These are phyloP conservation scores for Astropecten irregularis DNA, from an alignment of 53 echinoderm and acorn worm species.

Conservation along the genomic window DNA sequence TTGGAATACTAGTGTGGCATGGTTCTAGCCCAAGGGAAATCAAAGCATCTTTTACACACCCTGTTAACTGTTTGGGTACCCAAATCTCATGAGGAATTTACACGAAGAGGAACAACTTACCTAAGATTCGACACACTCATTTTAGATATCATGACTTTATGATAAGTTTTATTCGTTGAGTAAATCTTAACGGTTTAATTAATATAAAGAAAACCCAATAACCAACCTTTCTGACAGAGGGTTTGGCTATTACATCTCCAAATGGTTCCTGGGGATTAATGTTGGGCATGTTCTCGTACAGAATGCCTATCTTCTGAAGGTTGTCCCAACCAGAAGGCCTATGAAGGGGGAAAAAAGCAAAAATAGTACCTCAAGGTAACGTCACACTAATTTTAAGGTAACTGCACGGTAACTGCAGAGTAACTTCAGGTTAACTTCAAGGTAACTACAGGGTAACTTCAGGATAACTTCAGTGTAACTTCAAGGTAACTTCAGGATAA, in stretches of 20 bases:
- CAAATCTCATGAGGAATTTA: too few relatives aligned
- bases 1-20: too few relatives aligned
- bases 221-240: slow-evolving; percentile 89
- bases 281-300: slow-evolving; percentile 98
- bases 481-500: not conserved
- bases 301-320: slow-evolving; percentile 95
- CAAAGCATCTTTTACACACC: too few relatives aligned
- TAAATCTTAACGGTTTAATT: too few relatives aligned
- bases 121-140: too few relatives aligned
- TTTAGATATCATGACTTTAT: too few relatives aligned
- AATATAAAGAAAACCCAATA: too few relatives aligned
- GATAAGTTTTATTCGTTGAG: too few relatives aligned
- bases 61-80: too few relatives aligned
- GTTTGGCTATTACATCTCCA: slow-evolving; percentile 91
- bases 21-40: too few relatives aligned
- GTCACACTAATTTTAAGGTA: not conserved
- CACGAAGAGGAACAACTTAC: too few relatives aligned
- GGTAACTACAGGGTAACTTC: not conserved
- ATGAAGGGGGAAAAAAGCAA: not conserved
- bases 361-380: too few relatives aligned
- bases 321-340: slow-evolving; percentile 99
- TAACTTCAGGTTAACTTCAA: not conserved
- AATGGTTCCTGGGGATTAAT: slow-evolving; percentile 87
- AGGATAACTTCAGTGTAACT: not conserved
- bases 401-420: not conserved